Conservation (phyloP, 2,888 invertebrate species). For the Campopleginae sp. region DNA sequence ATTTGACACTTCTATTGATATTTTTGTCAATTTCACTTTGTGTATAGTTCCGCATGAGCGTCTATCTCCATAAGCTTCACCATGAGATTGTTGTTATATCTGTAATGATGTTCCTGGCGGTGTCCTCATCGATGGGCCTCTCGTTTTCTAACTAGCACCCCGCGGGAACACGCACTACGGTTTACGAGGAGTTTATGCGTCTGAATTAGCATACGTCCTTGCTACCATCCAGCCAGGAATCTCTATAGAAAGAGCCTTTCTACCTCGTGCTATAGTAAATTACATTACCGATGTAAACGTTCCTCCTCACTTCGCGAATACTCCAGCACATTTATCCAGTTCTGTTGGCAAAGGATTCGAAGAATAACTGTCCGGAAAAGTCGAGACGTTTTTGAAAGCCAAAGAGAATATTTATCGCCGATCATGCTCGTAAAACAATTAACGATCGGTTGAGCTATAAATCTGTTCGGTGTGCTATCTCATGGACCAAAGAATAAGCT, state of each 20-base stretch:
- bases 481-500: not conserved
- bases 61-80: conserved; percentile 2
- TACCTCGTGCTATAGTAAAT: conserved; percentile 25
- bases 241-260: conserved; percentile 46
- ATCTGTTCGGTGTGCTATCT: conserved; percentile 12
- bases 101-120: conserved; percentile 61
- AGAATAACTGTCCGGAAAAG: conserved; percentile 40
- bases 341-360: conserved; percentile 27
- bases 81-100: conserved; percentile 61
- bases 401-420: conserved; percentile 20
- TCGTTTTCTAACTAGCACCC: conserved; percentile 50
- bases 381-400: conserved; percentile 23
- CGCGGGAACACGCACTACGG: conserved; percentile 40
- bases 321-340: not conserved
- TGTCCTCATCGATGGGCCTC: conserved; percentile 53
- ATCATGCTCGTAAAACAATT: conserved; percentile 57
- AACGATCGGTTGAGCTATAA: conserved; percentile 43
- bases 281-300: conserved; percentile 52
- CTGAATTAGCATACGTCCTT: conserved; percentile 72
- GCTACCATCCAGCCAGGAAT: conserved; percentile 63
- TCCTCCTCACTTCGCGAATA: conserved; percentile 1
- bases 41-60: not conserved
- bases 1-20: not conserved
- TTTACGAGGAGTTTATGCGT: conserved; percentile 70
- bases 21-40: not conserved